Evolutionary conservation across 1,140 invertebrate genomes (phyloP), one percentile per base, ranked within the genome.

Genomic region (Aricia agestis): DNA sequence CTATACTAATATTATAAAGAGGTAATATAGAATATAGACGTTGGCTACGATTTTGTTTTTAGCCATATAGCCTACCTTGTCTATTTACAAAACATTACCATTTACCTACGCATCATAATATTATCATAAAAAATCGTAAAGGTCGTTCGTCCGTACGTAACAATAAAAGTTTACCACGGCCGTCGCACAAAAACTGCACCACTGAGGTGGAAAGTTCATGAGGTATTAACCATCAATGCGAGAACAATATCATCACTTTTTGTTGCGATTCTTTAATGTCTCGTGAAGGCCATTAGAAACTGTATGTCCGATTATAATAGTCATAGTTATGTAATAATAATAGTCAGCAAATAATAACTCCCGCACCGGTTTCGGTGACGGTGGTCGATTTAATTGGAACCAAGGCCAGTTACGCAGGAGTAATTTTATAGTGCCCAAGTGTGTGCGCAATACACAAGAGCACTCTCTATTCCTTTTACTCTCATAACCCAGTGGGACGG

Each of bases 71-170:
- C 25, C 36, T 36, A 36, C 6, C 36, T 36, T 1, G 6, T 36
- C 36, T 36, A 36, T 9, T 36, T 36, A 36, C 36, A 36, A 36
- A 36, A 36, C 36, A 36, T 36, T 36, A 59, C n/a, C n/a, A n/a
- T 74, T 10, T 68, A 5, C 32, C 61, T 42, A 52, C 45, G 45
- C 45, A 52, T 10, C 11, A 52, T 52, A 52, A 41, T 45, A 59
- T n/a, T n/a, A n/a, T n/a, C n/a, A 68, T 57, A 68, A 75, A 76
- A 68, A 75, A 52, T 9, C 45, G 11, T 52, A 52, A 42, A 42
- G 41, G 41, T 42, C 41, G 13, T 11, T 52, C 45, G 45, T 52
- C 45, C 11, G 45, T 15, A 52, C 11, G 9, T 15, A 52, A 52
- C 63, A 11, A 65, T 65, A 32, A 41, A 66, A 66, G 5, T 52